Evolutionary conservation across 2,888 invertebrate genomes (phyloP).

Genomic region (Leptarthrus brevirostris): DNA sequence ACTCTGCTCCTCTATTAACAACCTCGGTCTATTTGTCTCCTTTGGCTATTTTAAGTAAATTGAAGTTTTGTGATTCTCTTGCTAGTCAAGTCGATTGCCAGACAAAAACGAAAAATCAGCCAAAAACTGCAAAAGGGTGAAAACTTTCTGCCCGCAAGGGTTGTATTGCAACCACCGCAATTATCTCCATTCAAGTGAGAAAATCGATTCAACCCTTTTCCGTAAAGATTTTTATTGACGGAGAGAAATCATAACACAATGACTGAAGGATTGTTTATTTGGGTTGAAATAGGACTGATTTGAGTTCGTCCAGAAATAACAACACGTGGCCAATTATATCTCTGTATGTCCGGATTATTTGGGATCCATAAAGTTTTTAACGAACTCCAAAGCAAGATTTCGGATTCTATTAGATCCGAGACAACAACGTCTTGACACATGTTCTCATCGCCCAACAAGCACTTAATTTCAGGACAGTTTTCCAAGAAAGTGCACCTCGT

Average conservation of each 20-base stretch:
- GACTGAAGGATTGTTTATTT: slow-evolving; percentile 3
- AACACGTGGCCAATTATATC: no score
- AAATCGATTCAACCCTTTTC: slow-evolving; percentile 34
- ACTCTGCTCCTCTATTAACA: neutral
- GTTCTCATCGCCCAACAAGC: slow-evolving; percentile 19
- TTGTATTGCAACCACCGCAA: neutral
- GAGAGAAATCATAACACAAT: slow-evolving; percentile 5
- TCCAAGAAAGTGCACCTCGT: slow-evolving; percentile 2
- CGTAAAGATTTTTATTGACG: slow-evolving; percentile 9
- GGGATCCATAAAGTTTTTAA: neutral
- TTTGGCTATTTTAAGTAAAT: slow-evolving; percentile 23
- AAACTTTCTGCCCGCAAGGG: neutral
- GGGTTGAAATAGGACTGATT: neutral
- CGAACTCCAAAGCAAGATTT: neutral
- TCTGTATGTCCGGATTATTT: neutral
- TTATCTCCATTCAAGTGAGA: slow-evolving; percentile 3
- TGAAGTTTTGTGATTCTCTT: slow-evolving; percentile 15
- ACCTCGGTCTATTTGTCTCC: neutral
- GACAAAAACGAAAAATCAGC: neutral
- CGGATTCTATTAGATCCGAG: slow-evolving; percentile 25
- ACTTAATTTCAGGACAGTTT: slow-evolving; percentile 9
- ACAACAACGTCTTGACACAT: slow-evolving; percentile 8
- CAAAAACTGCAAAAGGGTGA: slow-evolving; percentile 2
- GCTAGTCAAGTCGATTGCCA: neutral
- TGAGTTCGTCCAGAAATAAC: no score